Evolutionary conservation across 2,888 invertebrate genomes (phyloP).

Genomic region (Mythimna albipuncta): DNA sequence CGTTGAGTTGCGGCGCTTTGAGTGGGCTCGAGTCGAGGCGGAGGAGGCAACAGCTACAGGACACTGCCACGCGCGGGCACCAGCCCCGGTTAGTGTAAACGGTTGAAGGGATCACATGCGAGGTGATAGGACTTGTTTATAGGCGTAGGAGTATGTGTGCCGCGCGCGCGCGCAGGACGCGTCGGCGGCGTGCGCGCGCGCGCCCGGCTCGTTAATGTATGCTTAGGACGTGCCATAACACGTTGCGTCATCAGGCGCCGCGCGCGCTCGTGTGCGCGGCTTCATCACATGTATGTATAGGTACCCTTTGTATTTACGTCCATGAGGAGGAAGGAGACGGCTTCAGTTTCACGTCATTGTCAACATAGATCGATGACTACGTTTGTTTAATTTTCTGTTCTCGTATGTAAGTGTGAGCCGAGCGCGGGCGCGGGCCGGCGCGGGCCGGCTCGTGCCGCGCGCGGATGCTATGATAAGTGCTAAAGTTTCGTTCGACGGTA

Average conservation of each 20-base stretch:
- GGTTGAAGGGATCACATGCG: slow-evolving; percentile 87
- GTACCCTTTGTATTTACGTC: slow-evolving; percentile 75
- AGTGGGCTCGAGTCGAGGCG: slow-evolving; percentile 26
- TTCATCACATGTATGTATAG: slow-evolving; percentile 67
- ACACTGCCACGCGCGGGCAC: slow-evolving; percentile 34
- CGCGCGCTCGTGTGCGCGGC: slow-evolving; percentile 28
- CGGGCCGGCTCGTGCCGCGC: slow-evolving; percentile 10
- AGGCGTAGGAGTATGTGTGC: slow-evolving; percentile 67
- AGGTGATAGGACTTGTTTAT: slow-evolving; percentile 76
- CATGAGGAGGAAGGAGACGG: slow-evolving; percentile 64
- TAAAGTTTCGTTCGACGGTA: slow-evolving; percentile 57
- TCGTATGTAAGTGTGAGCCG: slow-evolving; percentile 61
- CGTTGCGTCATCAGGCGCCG: slow-evolving; percentile 54
- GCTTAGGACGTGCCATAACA: slow-evolving; percentile 80
- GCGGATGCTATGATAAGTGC: slow-evolving; percentile 60
- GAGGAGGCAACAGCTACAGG: slow-evolving; percentile 50
- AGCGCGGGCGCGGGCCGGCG: slow-evolving; percentile 35
- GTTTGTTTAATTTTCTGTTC: slow-evolving; percentile 57
- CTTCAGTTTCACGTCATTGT: slow-evolving; percentile 62
- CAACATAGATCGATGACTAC: slow-evolving; percentile 42
- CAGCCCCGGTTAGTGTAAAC: slow-evolving; percentile 79
- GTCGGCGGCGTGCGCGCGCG: slow-evolving; percentile 15
- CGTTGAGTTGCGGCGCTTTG: slow-evolving; percentile 47
- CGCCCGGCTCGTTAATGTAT: slow-evolving; percentile 50
- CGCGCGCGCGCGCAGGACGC: slow-evolving; percentile 45